A percentile compares a stretch with the other conserved stretches of the same genome.
These are phyloP conservation scores for Brachionus asplanchnoidis DNA, from an alignment of 1,140 invertebrate species.

Conservation along the genomic window DNA sequence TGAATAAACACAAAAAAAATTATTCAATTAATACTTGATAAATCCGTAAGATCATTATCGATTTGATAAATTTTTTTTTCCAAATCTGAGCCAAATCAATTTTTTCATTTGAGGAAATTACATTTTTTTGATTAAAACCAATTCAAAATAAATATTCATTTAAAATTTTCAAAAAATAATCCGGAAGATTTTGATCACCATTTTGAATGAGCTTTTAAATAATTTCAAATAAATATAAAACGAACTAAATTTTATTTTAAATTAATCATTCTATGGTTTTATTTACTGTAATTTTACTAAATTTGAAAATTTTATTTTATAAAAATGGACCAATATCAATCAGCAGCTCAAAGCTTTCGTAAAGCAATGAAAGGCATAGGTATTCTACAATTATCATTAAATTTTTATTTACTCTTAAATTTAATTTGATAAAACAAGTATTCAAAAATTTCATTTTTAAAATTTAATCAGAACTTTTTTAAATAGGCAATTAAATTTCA, in stretches of 20 bases:
- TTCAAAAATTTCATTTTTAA: too few relatives aligned
- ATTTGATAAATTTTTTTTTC: neutral
- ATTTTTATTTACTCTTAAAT: too few relatives aligned
- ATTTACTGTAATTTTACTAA: neutral
- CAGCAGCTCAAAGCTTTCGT: neutral
- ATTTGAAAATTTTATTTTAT: neutral
- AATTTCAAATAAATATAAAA: neutral
- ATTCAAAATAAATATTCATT: neutral
- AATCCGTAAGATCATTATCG: neutral
- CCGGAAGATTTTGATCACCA: neutral
- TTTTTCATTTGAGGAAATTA: neutral
- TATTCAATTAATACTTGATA: neutral
- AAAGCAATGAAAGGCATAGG: slow-evolving; percentile 11
- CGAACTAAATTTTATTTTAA: neutral
- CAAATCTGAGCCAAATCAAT: too few relatives aligned
- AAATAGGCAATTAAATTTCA: too few relatives aligned
- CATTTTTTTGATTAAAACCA: neutral
- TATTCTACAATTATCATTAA: neutral
- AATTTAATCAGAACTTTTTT: too few relatives aligned
- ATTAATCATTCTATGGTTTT: too few relatives aligned
- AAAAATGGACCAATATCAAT: neutral
- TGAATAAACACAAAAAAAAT: neutral
- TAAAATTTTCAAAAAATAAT: neutral
- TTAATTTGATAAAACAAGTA: too few relatives aligned
- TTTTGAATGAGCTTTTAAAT: neutral